Base-by-base conservation (phyloP, 1,140 invertebrate genomes). In the Lutraria rhynchaena region DNA sequence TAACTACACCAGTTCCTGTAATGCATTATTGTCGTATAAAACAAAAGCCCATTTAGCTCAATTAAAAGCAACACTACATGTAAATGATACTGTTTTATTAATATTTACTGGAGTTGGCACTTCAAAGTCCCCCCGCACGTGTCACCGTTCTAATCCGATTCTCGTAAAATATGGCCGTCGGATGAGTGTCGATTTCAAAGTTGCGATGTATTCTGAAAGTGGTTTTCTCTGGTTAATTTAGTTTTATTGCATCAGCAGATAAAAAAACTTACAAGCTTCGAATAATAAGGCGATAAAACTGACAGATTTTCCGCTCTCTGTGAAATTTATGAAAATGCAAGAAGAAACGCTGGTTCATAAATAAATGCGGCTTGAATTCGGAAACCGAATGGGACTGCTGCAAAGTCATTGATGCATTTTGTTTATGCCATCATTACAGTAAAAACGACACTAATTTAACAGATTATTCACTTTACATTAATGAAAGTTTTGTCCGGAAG, bases 261-360 rank as follows among this genome's bases (percentile, higher is more conserved):
- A 37, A 29, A 37, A 46, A 49, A 67, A 67, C 63, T 67, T 67
- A 67, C 63, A 46, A 67, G 44, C 41, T 67, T 41, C 41, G 31
- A 67, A 46, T 46, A 67, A 46, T 67, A 49, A 41, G 44, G 27
- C 63, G 41, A 67, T 67, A 67, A 67, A 67, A 67, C 15, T 67
- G 63, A 67, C 63, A 67, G 63, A 46, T 29, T 67, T 67, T 67
- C 63, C 63, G 63, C 63, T 67, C 49, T 67, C 7, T 31, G 63
- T 41, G 49, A 29, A 67, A 67, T 67, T 67, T 67, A 67, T 67
- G 63, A 49, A 67, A 67, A 67, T 67, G 63, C 63, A 67, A 67
- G 44, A 29, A 13, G 31, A 22, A 46, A 11, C 33, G n/a, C 17
- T 4, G 37, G 41, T 46, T 44, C 35, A 67, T 67, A 67, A 67